Base-by-base conservation (phyloP, 2,797 vertebrate genomes). In the Melanotaenia trifasciata region DNA sequence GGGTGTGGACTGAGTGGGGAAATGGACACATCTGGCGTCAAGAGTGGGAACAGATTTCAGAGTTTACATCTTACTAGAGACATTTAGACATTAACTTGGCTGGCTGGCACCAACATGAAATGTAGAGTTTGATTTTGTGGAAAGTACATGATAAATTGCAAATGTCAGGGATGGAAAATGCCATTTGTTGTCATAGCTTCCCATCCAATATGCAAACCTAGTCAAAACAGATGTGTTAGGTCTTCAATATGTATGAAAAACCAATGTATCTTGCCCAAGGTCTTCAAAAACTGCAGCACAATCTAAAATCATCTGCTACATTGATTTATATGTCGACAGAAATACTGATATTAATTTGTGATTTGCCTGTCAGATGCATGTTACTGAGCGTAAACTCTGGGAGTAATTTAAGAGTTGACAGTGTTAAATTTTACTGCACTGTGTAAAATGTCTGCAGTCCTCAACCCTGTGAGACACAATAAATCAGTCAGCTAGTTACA, bases 21-120 rank as follows among this genome's bases (percentile, higher is more conserved):
- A 90, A 87, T 70, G 76, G 79, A 90, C 91, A 90, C 90, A 94
- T 92, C 90, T 94, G 91, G 89, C 69, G 71, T 80, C 71, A 87
- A 78, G 81, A 92, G 76, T 76, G 81, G 83, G 83, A 89, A 80
- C 80, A 86, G 66, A 86, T 83, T 86, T 85, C 61, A 75, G 78
- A 85, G 84, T 90, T 91, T 88, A 89, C 87, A 91, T 92, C 84
- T 91, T 59, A 83, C 79, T 79, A 50, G 64, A 86, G 84, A 85
- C 84, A 83, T 74, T 74, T 85, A 70, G 84, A 90, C 87, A 77
- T 83, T 88, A 80, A 87, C 85, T 84, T 82, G 79, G 74, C 83
- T 63, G 70, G 45, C 78, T 81, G 81, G 83, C 75, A 85, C 54
- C 28, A 11, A 76, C 24, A 50, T 77, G 28, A 86, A 88, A 71